Conservation (phyloP, 2,113 vertebrate species). For the Polyodon spathula region DNA sequence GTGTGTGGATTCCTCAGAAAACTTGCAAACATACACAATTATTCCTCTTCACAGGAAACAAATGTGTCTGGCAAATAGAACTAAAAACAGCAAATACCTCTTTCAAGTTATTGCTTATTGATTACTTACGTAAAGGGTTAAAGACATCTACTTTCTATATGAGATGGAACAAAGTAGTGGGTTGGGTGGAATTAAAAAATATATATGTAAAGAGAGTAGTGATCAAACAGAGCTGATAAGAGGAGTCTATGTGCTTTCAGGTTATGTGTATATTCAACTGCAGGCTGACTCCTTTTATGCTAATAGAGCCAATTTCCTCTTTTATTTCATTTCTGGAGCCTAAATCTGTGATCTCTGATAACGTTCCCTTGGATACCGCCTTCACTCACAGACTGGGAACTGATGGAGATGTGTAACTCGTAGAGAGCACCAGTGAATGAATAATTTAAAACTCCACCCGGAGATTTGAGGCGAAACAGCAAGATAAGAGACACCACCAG, state of each 20-base stretch:
- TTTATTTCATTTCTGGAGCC: slow-evolving; percentile 99
- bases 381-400: slow-evolving; percentile 85
- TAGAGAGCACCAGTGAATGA: slow-evolving; percentile 91
- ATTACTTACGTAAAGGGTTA: slow-evolving; percentile 52
- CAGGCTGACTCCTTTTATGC: slow-evolving; percentile 98
- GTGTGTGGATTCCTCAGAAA: slow-evolving; percentile 22
- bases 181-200: slow-evolving; percentile 76
- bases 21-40: slow-evolving; percentile 3
- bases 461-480: slow-evolving; percentile 79
- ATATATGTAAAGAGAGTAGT: slow-evolving; percentile 67
- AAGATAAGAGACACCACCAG: slow-evolving; percentile 94
- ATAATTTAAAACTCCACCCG: slow-evolving; percentile 96
- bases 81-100: slow-evolving; percentile 27
- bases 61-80: slow-evolving; percentile 51
- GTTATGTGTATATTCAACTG: slow-evolving; percentile 96
- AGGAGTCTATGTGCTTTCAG: slow-evolving; percentile 53
- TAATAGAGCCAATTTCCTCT: slow-evolving; percentile 99
- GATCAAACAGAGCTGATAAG: slow-evolving; percentile 86
- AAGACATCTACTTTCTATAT: slow-evolving; percentile 62
- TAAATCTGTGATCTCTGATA: slow-evolving; percentile 99
- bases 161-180: slow-evolving; percentile 72
- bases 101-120: slow-evolving; percentile 57
- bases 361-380: slow-evolving; percentile 99
- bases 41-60: slow-evolving; percentile 55
- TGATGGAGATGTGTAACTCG: slow-evolving; percentile 97